phyloP scores from a whole-genome alignment of 2,113 vertebrate species.

The Tetrax tetrax region DNA sequence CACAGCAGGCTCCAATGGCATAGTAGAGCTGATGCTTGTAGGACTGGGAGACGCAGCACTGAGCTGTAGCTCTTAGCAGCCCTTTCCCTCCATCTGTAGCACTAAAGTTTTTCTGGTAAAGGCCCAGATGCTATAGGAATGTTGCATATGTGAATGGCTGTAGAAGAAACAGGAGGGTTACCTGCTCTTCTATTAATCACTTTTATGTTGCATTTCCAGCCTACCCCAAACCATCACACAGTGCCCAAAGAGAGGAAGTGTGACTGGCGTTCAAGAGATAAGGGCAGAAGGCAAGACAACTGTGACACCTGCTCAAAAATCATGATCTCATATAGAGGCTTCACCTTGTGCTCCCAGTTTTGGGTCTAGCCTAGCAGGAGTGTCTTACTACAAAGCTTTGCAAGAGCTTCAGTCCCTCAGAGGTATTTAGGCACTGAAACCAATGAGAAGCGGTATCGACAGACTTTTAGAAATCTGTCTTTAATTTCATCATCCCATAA shows the following conservation, averaged over 20 bases:
- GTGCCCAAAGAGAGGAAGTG: neutral
- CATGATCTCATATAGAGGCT: neutral
- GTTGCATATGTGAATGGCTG: accelerated
- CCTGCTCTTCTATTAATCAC: neutral
- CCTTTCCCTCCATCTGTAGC: neutral
- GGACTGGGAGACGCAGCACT: neutral
- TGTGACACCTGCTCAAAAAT: neutral
- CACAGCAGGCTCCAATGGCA: neutral
- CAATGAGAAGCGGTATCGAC: neutral
- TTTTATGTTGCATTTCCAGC: neutral
- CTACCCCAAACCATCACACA: neutral
- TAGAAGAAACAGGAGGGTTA: neutral
- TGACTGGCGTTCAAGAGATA: neutral
- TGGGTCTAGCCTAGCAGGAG: neutral
- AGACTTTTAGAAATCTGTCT: neutral
- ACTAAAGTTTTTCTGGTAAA: neutral
- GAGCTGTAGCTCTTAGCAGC: neutral
- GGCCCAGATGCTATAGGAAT: neutral
- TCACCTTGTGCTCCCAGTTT: neutral
- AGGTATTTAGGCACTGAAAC: neutral
- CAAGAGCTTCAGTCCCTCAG: neutral
- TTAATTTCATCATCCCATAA: conserved; percentile 30
- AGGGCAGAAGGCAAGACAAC: neutral
- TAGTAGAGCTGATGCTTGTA: neutral
- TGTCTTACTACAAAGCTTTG: neutral